These are phyloP conservation scores for Apteryx mantelli DNA, from an alignment of 2,113 vertebrate species.

Conservation along the genomic window DNA sequence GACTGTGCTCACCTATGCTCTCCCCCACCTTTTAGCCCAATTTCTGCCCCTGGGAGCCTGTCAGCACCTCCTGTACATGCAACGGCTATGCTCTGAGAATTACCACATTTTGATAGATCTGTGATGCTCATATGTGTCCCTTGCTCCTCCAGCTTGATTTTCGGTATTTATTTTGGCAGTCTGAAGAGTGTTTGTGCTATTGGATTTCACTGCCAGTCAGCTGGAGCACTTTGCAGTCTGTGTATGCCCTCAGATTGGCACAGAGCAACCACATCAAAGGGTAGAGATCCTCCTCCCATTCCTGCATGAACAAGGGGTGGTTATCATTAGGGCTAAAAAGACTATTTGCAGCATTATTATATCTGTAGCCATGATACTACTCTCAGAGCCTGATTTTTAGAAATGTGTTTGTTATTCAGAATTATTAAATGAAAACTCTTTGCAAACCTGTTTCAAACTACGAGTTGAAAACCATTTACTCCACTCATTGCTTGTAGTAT, in stretches of 20 bases:
- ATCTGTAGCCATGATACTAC: background rate
- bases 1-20: accelerated
- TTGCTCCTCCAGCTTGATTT: background rate
- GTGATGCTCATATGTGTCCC: accelerated
- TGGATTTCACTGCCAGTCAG: background rate
- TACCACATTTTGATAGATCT: accelerated
- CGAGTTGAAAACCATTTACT: background rate
- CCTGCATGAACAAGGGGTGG: background rate
- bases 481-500: background rate
- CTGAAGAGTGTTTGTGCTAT: accelerated
- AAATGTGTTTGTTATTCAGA: background rate
- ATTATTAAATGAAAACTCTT: background rate
- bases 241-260: background rate
- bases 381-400: background rate
- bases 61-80: background rate
- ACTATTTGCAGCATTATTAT: background rate
- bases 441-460: background rate
- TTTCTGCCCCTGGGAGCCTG: background rate
- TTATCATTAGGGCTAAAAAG: background rate
- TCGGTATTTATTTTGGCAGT: background rate
- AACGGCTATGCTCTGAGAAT: background rate
- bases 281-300: background rate
- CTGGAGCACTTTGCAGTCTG: background rate
- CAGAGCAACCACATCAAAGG: background rate
- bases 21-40: background rate